Conservation (phyloP, 2,888 invertebrate genomes). For the Flexamia atlantica region DNA sequence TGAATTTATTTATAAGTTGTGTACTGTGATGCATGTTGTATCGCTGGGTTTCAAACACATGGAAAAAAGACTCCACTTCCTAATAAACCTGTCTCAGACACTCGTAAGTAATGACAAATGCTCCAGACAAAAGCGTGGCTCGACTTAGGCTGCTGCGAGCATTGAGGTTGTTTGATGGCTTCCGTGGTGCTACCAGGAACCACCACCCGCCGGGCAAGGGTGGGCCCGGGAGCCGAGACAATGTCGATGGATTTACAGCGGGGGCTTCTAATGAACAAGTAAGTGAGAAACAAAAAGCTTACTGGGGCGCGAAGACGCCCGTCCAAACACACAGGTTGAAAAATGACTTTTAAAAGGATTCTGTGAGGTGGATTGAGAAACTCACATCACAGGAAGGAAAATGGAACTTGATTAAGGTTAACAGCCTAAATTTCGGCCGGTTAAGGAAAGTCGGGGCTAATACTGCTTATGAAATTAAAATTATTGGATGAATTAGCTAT, state of each 20-base stretch:
- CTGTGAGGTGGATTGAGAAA: too few species aligned
- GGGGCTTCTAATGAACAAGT: constrained; percentile 21
- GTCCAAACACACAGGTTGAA: not conserved
- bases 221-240: not conserved
- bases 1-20: too few species aligned
- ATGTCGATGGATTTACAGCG: constrained; percentile 25
- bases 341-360: too few species aligned
- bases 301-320: constrained; percentile 1
- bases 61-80: not conserved
- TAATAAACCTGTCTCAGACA: constrained; percentile 1
- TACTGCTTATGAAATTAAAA: too few species aligned
- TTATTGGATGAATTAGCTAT: too few species aligned
- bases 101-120: not conserved
- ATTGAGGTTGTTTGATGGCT: constrained; percentile 10
- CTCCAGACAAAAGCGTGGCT: not conserved
- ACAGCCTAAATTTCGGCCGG: too few species aligned
- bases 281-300: constrained; percentile 25
- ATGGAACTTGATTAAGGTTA: too few species aligned
- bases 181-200: constrained; percentile 40
- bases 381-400: too few species aligned
- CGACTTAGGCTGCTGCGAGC: constrained; percentile 2
- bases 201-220: not conserved
- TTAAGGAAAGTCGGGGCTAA: too few species aligned
- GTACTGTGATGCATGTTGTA: too few species aligned
- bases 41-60: not conserved